Conservation (phyloP, 2,888 invertebrate genomes). For the Physocephala rufipes region DNA sequence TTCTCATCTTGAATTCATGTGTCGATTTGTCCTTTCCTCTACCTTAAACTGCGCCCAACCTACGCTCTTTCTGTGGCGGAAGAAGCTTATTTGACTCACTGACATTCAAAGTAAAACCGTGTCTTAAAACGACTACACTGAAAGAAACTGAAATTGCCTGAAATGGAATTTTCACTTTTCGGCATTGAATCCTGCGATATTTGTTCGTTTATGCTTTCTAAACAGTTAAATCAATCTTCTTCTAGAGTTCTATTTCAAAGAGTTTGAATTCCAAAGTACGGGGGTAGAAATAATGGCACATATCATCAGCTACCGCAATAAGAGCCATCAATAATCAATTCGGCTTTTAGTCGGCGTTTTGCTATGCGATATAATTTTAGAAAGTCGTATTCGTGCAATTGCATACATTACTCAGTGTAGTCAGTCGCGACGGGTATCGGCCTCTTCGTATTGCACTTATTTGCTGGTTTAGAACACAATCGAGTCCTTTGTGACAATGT, state of each 20-base stretch:
- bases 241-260: not conserved
- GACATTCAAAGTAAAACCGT: constrained; percentile 45
- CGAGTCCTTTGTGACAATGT: constrained; percentile 37
- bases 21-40: constrained; percentile 41
- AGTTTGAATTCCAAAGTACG: too few species aligned
- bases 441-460: constrained; percentile 1
- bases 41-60: constrained; percentile 38
- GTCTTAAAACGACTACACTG: constrained; percentile 41
- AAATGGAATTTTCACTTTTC: not conserved
- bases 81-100: constrained; percentile 44
- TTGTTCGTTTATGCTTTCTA: too few species aligned
- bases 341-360: not conserved
- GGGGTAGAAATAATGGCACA: too few species aligned
- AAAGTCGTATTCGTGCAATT: not conserved
- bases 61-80: constrained; percentile 36
- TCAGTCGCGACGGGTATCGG: constrained; percentile 7
- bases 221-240: too few species aligned
- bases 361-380: not conserved
- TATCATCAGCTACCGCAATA: too few species aligned
- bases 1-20: constrained; percentile 42
- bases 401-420: constrained; percentile 30
- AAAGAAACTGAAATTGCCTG: not conserved
- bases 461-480: constrained; percentile 38
- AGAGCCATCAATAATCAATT: too few species aligned
- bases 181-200: too few species aligned